phyloP scores from a whole-genome alignment of 2,888 invertebrate species.

The Chydorus sphaericus region DNA sequence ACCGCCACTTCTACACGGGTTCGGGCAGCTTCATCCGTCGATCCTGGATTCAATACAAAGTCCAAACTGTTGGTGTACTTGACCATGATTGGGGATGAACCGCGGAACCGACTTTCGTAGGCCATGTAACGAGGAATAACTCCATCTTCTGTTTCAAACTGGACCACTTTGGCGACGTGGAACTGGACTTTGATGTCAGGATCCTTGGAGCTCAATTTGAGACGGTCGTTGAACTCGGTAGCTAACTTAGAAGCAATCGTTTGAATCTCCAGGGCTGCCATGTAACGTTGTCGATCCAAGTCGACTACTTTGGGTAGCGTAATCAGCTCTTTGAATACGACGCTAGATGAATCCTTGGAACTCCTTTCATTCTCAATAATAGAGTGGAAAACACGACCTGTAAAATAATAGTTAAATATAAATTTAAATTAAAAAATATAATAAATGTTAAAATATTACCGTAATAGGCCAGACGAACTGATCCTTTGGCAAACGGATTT shows the following conservation, averaged over 20 bases:
- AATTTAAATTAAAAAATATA: too few species aligned
- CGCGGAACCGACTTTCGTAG: background rate
- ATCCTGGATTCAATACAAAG: background rate
- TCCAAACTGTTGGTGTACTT: background rate
- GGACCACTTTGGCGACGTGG: background rate
- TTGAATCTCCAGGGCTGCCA: background rate
- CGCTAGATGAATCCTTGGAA: background rate
- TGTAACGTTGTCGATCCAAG: background rate
- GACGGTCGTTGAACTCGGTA: background rate
- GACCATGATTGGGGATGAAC: background rate
- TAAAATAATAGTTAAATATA: too few species aligned
- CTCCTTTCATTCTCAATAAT: background rate
- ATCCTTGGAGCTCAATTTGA: background rate
- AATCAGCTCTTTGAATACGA: background rate
- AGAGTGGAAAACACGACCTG: too few species aligned
- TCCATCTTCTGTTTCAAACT: too few species aligned
- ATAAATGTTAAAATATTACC: too few species aligned
- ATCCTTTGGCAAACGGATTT: background rate
- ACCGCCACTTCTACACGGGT: background rate
- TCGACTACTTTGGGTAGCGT: background rate
- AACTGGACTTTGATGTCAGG: background rate
- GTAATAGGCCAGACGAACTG: background rate
- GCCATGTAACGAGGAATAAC: background rate
- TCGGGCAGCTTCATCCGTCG: background rate
- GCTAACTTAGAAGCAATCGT: background rate